Evolutionary conservation across 2,888 invertebrate genomes (phyloP).

Genomic region (Phorcus lineatus): DNA sequence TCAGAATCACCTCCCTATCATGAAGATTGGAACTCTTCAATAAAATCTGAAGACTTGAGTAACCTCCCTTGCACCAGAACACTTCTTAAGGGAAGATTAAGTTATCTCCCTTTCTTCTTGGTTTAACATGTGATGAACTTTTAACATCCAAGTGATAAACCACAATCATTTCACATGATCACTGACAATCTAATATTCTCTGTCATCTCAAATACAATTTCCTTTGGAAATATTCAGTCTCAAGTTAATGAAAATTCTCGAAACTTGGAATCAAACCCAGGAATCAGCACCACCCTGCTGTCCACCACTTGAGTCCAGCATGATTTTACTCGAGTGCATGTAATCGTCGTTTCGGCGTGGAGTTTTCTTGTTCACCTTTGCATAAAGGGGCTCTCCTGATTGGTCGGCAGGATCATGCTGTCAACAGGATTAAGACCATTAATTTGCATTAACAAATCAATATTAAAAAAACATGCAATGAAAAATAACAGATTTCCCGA

Average conservation of each 20-base stretch:
- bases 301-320: conserved; percentile 44
- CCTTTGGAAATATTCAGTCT: background rate
- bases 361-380: conserved; percentile 67
- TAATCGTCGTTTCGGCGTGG: conserved; percentile 51
- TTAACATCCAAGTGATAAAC: background rate
- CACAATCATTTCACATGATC: background rate
- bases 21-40: no score
- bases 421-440: background rate
- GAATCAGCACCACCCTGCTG: conserved; percentile 68
- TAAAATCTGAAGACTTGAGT: background rate
- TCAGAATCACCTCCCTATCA: no score
- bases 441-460: background rate
- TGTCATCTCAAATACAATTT: background rate
- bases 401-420: conserved; percentile 7
- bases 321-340: conserved; percentile 41
- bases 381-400: conserved; percentile 67
- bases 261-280: conserved; percentile 62
- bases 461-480: conserved; percentile 24
- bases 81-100: background rate
- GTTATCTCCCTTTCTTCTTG: background rate
- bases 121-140: background rate
- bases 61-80: background rate
- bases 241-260: background rate
- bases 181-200: background rate
- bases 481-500: no score